Conservation (phyloP, 2,797 vertebrate genomes). For the Netta rufina region DNA sequence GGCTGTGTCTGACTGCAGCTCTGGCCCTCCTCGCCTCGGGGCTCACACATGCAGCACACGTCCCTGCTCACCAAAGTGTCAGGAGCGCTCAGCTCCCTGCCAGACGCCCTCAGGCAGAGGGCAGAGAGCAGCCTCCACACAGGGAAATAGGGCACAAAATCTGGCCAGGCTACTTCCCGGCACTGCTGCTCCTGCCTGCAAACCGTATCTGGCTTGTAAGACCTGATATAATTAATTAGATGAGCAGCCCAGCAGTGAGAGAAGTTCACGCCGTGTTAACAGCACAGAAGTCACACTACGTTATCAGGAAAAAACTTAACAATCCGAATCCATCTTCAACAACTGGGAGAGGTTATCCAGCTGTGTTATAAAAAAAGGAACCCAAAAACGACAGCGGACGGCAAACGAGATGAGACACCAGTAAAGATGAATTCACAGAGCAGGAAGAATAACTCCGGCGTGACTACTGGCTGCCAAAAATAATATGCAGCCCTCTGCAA, state of each 20-base stretch:
- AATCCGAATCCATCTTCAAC: neutral
- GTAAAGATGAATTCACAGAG: neutral
- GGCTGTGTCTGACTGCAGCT: no score
- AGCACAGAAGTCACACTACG: neutral
- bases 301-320: neutral
- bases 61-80: no score
- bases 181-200: neutral
- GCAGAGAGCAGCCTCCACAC: neutral
- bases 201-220: neutral
- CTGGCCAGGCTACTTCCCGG: no score
- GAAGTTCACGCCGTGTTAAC: neutral
- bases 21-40: no score
- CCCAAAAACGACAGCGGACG: neutral
- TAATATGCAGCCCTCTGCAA: neutral
- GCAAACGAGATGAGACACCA: neutral
- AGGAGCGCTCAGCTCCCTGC: no score
- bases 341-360: neutral
- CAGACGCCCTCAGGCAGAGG: neutral
- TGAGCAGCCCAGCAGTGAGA: neutral
- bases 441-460: neutral
- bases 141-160: neutral
- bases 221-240: neutral
- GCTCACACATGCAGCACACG: no score
- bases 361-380: neutral
- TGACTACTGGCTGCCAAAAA: neutral